Base-by-base conservation (phyloP, 2,888 invertebrate species). In the Disparrhopalites patrizii region DNA sequence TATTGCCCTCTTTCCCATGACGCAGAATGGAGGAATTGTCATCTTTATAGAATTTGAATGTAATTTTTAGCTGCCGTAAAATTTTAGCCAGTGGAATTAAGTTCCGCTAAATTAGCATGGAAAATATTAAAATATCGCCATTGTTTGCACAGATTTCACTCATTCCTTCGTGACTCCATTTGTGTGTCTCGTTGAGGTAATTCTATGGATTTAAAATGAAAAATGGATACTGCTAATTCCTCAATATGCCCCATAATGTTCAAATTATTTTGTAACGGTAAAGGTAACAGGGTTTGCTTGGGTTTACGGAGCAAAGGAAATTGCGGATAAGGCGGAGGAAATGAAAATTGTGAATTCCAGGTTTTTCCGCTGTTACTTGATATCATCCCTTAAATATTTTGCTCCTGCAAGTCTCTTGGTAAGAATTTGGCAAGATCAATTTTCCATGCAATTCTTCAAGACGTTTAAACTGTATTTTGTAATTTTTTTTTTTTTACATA, bases 31-130 rank as follows among this genome's bases (percentile, higher is more conserved):
- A 33, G 71, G 69, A 13, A 57, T 73, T 8, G 51, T 65, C 25
- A 36, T 67, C 7, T 73, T 66, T 56, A 23, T 68, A 8, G 68
- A 71, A 3, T 70, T 52, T 57, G 73, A 73, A 54, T 73, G 60
- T 60, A 60, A 27, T n/a, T n/a, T n/a, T n/a, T n/a, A n/a, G n/a
- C n/a, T n/a, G n/a, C n/a, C n/a, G n/a, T n/a, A n/a, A n/a, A n/a
- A n/a, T n/a, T n/a, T n/a, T n/a, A n/a, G n/a, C n/a, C n/a, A n/a
- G n/a, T n/a, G n/a, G n/a, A n/a, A n/a, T n/a, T n/a, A n/a, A n/a
- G n/a, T n/a, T n/a, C n/a, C n/a, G n/a, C n/a, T n/a, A n/a, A n/a
- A n/a, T n/a, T n/a, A n/a, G n/a, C n/a, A n/a, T n/a, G n/a, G n/a
- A n/a, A n/a, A n/a, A n/a, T n/a, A n/a, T n/a, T n/a, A n/a, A n/a